Percentiles rank a stretch among this genome's conserved stretches.
Conservation (phyloP, 2,113 vertebrate species). For the Leptosomus discolor region DNA sequence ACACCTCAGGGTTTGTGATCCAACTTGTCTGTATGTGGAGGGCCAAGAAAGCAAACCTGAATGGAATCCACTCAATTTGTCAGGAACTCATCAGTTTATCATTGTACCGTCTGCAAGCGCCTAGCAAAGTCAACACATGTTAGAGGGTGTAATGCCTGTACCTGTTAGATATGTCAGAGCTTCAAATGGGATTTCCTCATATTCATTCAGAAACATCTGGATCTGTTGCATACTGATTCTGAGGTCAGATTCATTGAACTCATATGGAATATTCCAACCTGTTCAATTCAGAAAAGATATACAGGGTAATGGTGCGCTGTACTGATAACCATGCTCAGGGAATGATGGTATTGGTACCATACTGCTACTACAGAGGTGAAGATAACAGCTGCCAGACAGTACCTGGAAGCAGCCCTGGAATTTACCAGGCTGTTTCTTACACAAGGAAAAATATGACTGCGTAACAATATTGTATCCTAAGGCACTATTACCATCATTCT, state of each 20-base stretch:
- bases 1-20: not conserved
- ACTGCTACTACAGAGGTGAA: not conserved
- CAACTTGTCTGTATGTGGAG: not conserved
- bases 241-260: constrained; percentile 93
- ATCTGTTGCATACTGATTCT: constrained; percentile 90
- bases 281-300: not conserved
- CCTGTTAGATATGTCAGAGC: constrained; percentile 91
- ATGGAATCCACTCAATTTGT: not conserved
- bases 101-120: not conserved
- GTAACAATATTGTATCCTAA: not conserved
- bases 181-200: constrained; percentile 86
- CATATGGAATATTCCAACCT: constrained; percentile 97
- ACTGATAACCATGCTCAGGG: not conserved
- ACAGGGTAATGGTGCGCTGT: not conserved
- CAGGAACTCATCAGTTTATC: not conserved
- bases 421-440: not conserved
- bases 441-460: not conserved
- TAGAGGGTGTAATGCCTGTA: constrained; percentile 23
- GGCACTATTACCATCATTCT: not conserved
- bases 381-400: not conserved
- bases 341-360: not conserved
- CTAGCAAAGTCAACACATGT: not conserved
- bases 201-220: constrained; percentile 94
- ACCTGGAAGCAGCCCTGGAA: not conserved
- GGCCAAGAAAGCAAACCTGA: not conserved